Conservation (phyloP, 2,888 invertebrate genomes). For the Chydorus sphaericus region DNA sequence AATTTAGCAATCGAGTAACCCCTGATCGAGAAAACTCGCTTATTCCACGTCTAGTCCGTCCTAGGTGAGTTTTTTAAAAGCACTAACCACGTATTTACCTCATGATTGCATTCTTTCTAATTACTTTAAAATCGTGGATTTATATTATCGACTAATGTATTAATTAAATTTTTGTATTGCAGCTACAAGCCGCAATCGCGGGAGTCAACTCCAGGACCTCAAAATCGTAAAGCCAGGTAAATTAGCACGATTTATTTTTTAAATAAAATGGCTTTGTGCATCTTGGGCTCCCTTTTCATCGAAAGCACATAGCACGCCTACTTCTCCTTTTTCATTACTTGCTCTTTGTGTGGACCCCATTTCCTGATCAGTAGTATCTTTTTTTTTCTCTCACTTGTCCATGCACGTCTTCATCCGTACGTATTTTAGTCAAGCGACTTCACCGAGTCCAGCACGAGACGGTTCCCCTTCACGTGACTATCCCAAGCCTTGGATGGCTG, state of each 20-base stretch:
- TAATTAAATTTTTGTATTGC: too few species aligned
- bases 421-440: conserved; percentile 15
- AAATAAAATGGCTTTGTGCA: not conserved
- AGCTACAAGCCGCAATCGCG: conserved; percentile 17
- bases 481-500: conserved; percentile 23
- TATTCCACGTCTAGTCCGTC: conserved; percentile 9
- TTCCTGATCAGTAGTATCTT: too few species aligned
- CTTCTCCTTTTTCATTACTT: conserved; percentile 10
- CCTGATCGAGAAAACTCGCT: conserved; percentile 20
- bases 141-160: too few species aligned
- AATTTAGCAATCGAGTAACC: conserved; percentile 18
- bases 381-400: conserved; percentile 11
- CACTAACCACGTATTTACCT: too few species aligned
- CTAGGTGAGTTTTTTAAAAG: conserved; percentile 17
- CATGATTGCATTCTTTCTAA: too few species aligned
- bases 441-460: conserved; percentile 15
- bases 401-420: conserved; percentile 19
- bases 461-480: conserved; percentile 21
- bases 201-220: conserved; percentile 19
- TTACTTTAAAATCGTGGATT: too few species aligned
- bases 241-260: not conserved
- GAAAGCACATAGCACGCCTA: not conserved
- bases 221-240: conserved; percentile 20
- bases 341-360: conserved; percentile 15
- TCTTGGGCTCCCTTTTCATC: not conserved